Conservation (phyloP, 2,113 vertebrate genomes). For the Phrynosoma platyrhinos region DNA sequence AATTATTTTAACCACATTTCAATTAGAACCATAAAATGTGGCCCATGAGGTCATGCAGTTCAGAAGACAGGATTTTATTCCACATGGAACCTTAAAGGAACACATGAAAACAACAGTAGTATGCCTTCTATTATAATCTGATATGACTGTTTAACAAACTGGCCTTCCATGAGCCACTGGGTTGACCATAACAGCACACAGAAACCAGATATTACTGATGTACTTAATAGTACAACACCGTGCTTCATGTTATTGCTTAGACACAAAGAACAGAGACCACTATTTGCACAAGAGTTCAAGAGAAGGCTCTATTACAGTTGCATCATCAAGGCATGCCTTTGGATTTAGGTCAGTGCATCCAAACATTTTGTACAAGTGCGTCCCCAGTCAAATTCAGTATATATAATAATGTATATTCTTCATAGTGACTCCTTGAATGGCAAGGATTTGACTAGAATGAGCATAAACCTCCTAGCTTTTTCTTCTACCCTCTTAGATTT, state of each 20-base stretch:
- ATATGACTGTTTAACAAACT: slow-evolving; percentile 53
- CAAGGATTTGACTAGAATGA: not conserved
- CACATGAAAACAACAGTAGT: slow-evolving; percentile 58
- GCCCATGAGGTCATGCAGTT: slow-evolving; percentile 76
- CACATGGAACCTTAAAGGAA: slow-evolving; percentile 50
- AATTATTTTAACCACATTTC: slow-evolving; percentile 76
- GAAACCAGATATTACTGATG: not conserved
- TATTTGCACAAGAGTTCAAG: not conserved
- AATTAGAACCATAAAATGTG: slow-evolving; percentile 70
- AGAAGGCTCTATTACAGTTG: not conserved
- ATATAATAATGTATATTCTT: no score
- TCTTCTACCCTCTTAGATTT: not conserved
- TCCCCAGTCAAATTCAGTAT: not conserved
- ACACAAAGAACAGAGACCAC: not conserved
- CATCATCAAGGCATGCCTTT: not conserved
- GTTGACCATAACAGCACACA: not conserved
- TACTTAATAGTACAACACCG: not conserved
- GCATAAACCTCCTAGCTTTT: not conserved
- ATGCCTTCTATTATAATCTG: slow-evolving; percentile 56
- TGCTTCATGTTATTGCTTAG: not conserved
- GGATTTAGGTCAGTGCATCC: no score
- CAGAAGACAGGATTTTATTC: slow-evolving; percentile 65
- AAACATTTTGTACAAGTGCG: no score
- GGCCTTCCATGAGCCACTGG: not conserved
- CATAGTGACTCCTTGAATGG: no score